These are phyloP conservation scores for Nematostella vectensis DNA, from an alignment of 92 coral and sea anemone genomes.

Conservation along the genomic window DNA sequence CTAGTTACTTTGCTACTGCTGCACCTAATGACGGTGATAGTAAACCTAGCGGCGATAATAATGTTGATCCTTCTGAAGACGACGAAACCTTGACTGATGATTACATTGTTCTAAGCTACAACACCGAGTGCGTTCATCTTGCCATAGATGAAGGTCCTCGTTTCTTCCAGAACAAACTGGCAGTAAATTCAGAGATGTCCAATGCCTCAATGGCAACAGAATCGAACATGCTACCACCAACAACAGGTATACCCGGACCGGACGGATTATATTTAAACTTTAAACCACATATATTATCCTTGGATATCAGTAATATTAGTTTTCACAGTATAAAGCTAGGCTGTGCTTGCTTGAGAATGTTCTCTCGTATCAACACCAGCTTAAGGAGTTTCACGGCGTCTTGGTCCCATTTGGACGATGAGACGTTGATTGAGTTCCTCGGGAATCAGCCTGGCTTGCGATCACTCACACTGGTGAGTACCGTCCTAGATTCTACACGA, in stretches of 20 bases:
- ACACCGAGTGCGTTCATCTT: too few relatives aligned
- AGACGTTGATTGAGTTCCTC: constrained; percentile 39
- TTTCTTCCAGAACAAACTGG: too few relatives aligned
- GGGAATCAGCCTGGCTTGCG: constrained; percentile 44
- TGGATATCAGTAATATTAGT: constrained; percentile 49
- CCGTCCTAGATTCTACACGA: too few relatives aligned
- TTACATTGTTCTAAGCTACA: too few relatives aligned
- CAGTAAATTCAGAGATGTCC: too few relatives aligned
- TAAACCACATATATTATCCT: constrained; percentile 42
- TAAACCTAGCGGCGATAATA: neutral
- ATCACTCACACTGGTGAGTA: constrained; percentile 52
- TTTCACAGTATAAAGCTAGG: constrained; percentile 63
- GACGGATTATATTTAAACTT: constrained; percentile 3
- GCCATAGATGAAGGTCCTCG: too few relatives aligned
- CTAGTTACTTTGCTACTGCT: neutral
- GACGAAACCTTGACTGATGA: too few relatives aligned
- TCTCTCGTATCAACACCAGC: constrained; percentile 27
- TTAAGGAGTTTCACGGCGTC: constrained; percentile 46
- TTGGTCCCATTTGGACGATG: constrained; percentile 65
- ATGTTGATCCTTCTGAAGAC: neutral
- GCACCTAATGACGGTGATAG: neutral
- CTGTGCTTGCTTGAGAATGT: constrained; percentile 53
- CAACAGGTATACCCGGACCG: neutral
- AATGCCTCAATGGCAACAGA: too few relatives aligned
- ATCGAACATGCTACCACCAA: too few relatives aligned